Evolutionary conservation across 2,888 invertebrate species (phyloP).

Genomic region (Rhingia rostrata): DNA sequence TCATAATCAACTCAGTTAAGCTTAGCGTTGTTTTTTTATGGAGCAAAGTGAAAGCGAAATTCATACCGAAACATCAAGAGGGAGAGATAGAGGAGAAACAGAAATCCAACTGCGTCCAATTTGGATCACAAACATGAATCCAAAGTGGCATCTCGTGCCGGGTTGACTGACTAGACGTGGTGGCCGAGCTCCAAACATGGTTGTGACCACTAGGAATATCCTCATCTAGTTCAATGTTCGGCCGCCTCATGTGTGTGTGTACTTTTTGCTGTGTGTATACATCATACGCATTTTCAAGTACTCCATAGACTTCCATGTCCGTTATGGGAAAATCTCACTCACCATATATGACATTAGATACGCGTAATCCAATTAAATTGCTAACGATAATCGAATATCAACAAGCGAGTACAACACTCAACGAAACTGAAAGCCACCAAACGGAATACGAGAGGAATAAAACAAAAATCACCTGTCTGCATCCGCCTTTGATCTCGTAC

Average conservation of each 20-base stretch:
- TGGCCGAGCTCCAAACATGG: conserved; percentile 55
- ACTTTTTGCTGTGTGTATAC: conserved; percentile 5
- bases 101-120: conserved; percentile 65
- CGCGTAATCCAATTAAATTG: conserved; percentile 71
- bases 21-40: conserved; percentile 52
- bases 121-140: conserved; percentile 73
- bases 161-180: conserved; percentile 68
- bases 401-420: conserved; percentile 5
- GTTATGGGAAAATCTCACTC: conserved; percentile 28
- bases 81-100: conserved; percentile 32
- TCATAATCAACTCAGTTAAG: conserved; percentile 67
- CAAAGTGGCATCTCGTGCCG: conserved; percentile 72
- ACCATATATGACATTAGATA: conserved; percentile 29
- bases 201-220: conserved; percentile 17
- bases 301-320: conserved; percentile 56
- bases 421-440: conserved; percentile 60
- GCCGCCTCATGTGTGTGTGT: conserved; percentile 7
- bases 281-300: conserved; percentile 60
- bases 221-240: conserved; percentile 76
- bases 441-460: conserved; percentile 53
- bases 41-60: conserved; percentile 75
- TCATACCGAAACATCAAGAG: conserved; percentile 12
- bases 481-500: conserved; percentile 68
- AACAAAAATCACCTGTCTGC: conserved; percentile 58
- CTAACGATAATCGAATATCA: conserved; percentile 13